Evolutionary conservation across 2,888 invertebrate genomes (phyloP), one percentile per base, ranked within the genome.

Genomic region (Drosophila aldrichi): DNA sequence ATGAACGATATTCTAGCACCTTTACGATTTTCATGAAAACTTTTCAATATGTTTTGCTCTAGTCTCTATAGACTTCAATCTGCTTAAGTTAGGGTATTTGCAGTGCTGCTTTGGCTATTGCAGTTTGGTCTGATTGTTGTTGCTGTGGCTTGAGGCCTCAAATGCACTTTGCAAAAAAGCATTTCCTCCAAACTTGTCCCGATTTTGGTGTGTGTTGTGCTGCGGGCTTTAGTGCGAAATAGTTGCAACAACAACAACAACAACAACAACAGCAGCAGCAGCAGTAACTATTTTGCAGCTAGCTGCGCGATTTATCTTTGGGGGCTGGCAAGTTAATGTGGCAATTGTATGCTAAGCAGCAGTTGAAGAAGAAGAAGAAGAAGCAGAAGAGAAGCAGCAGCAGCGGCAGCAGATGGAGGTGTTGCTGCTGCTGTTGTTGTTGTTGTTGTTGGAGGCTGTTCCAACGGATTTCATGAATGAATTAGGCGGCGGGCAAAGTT

Each of bases 141-240:
- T 74, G 54, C 48, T 41, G 29, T 74, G 57, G 87, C 91, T 81
- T 57, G 65, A 76, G 90, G 91, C 91, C 70, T 74, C 79, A 89
- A 91, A 90, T 91, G 90, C 91, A 91, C 91, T 91, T 91, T 91
- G 84, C 90, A 79, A 84, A 83, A 79, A 83, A 77, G 79, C 88
- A 88, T 78, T 90, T 88, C 79, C 81, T 81, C 74, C 76, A 88
- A 84, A 84, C 82, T 84, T 88, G 84, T 88, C 88, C 85, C 88
- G 82, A 85, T 84, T 87, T 88, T 85, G 49, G 77, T 77, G 77
- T 79, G 69, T 80, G 68, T 71, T 78, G 74, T 56, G 79, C 76
- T 76, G 77, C 79, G 60, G 79, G 82, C 82, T 73, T 85, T 81
- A 81, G 87, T 88, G 84, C 76, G 84, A 88, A 86, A 88, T 82